Percentiles rank a stretch among this genome's conserved stretches.
Evolutionary conservation across 2,888 invertebrate genomes (phyloP).

Genomic region (Hydroisotoma schaefferi): DNA sequence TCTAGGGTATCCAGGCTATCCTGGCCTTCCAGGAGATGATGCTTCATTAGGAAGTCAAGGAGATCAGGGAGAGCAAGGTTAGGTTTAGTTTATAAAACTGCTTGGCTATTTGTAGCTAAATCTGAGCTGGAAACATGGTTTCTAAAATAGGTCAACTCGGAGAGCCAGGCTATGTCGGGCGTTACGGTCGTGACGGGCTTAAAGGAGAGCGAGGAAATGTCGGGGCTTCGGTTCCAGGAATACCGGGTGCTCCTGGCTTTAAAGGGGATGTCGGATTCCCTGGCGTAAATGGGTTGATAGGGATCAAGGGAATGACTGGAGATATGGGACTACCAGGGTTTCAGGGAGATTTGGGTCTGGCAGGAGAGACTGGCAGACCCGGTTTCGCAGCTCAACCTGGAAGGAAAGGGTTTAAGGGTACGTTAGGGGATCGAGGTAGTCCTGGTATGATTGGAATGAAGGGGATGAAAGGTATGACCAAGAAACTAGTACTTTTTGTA

Average conservation of each 20-base stretch:
- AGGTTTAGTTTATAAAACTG: neutral
- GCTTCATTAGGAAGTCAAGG: constrained; percentile 34
- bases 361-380: constrained; percentile 31
- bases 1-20: constrained; percentile 34
- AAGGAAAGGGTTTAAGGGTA: constrained; percentile 42
- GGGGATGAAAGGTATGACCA: constrained; percentile 30
- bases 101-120: too few species aligned
- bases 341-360: constrained; percentile 13
- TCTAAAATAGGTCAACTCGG: constrained; percentile 31
- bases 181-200: constrained; percentile 57
- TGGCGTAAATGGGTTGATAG: constrained; percentile 19
- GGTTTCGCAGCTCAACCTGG: constrained; percentile 37
- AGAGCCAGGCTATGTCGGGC: constrained; percentile 44
- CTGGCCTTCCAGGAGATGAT: constrained; percentile 42
- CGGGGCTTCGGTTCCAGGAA: constrained; percentile 49
- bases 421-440: constrained; percentile 44
- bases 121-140: too few species aligned
- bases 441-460: constrained; percentile 43
- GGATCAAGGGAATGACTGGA: constrained; percentile 21
- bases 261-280: constrained; percentile 50
- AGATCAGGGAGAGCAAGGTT: constrained; percentile 37
- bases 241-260: constrained; percentile 52
- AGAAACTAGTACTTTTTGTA: neutral
- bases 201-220: constrained; percentile 58
- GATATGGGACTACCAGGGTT: constrained; percentile 15